phyloP scores from a whole-genome alignment of 2,797 vertebrate genomes.

The Aphelocoma californica region DNA sequence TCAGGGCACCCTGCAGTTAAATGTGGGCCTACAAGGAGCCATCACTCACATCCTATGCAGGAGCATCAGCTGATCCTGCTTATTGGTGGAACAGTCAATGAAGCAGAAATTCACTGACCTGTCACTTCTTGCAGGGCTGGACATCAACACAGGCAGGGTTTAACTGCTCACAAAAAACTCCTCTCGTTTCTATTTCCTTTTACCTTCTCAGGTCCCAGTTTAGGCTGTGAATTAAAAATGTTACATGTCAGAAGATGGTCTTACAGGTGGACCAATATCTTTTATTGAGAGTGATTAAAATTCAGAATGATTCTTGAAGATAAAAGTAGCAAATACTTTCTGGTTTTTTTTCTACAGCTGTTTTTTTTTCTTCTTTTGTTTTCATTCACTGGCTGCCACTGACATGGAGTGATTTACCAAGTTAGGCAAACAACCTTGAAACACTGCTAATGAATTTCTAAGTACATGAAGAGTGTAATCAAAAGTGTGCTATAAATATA shows the following conservation, averaged over 20 bases:
- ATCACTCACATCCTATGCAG: neutral
- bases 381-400: neutral
- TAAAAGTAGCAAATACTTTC: neutral
- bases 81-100: neutral
- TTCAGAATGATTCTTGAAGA: neutral
- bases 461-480: neutral
- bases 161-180: neutral
- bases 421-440: neutral
- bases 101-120: neutral
- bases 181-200: neutral
- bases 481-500: neutral
- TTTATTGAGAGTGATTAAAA: neutral
- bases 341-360: rapidly evolving
- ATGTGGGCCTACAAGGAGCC: neutral
- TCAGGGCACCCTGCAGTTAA: neutral
- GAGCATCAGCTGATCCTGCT: neutral
- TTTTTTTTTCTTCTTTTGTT: neutral
- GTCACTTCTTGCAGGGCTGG: neutral
- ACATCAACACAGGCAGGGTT: neutral
- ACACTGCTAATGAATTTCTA: neutral
- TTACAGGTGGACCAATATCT: neutral
- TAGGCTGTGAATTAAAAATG: neutral
- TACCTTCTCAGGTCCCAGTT: neutral
- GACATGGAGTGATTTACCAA: neutral
- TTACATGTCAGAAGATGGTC: neutral